Base-by-base conservation (phyloP, 2,113 vertebrate genomes). In the Dolichotis patagonum region DNA sequence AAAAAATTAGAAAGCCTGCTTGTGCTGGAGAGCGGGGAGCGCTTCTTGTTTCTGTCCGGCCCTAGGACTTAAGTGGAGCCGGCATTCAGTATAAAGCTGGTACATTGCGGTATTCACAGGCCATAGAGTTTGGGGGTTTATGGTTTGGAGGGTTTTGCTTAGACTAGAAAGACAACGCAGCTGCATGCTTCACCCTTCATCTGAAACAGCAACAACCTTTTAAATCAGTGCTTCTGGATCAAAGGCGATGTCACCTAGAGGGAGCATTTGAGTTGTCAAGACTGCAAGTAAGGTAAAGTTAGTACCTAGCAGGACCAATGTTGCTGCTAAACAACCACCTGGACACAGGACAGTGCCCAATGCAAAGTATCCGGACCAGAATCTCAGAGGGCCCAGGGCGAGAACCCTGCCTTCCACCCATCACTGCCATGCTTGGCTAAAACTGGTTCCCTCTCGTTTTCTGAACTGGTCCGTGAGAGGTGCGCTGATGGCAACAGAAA, bases 171-270 rank as follows among this genome's bases (percentile, higher is more conserved):
- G n/a, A 63, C 30, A 41, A 38, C 13, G 10, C 12, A 65, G 73
- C 71, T 63, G 38, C 19, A 62, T 38, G 62, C 89, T 91, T 88
- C 7, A 62, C n/a, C 49, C 83, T 92, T 93, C 38, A 90, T 95
- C 60, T 14, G 22, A 78, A 86, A 78, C 43, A 80, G 30, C 3
- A 2, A 58, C 78, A 80, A 63, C 38, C 82, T 30, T 46, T 38
- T 41, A 49, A 95, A 89, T 13, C 58, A 85, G 12, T 9, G 38
- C 32, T 77, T 89, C 28, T 85, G 69, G 60, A 13, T 28, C 10
- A 30, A 90, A 20, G 22, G 43, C 13, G 46, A 7, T 22, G 71
- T 41, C 41, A 22, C 26, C 81, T 60, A 30, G 41, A 54, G 30
- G 1, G 14, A 46, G 75, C 71, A n/a, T 26, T 35, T 60, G 43